phyloP scores from a whole-genome alignment of 2,888 invertebrate species.

The Eristalis pertinax region DNA sequence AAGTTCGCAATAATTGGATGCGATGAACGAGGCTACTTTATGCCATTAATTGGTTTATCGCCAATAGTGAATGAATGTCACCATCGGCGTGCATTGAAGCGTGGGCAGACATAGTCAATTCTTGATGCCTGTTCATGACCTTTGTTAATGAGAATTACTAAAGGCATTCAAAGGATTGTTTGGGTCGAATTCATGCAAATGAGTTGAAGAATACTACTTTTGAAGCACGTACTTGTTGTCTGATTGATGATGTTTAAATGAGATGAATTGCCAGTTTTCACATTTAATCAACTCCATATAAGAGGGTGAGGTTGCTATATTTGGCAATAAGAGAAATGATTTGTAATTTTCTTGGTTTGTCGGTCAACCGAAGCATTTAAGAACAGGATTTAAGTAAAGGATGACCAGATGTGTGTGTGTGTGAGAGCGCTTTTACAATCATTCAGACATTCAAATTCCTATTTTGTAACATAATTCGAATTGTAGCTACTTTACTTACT shows the following conservation, averaged over 20 bases:
- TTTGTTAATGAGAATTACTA: neutral
- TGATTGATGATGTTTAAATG: neutral
- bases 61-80: slow-evolving; percentile 1
- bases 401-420: too few species aligned
- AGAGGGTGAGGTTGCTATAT: too few species aligned
- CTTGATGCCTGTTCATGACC: neutral
- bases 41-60: slow-evolving; percentile 50
- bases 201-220: neutral
- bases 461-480: too few species aligned
- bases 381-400: too few species aligned
- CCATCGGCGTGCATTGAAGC: neutral
- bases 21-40: slow-evolving; percentile 40
- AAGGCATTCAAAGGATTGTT: neutral
- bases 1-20: slow-evolving; percentile 46
- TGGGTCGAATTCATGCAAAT: neutral
- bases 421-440: too few species aligned
- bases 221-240: neutral
- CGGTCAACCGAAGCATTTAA: too few species aligned
- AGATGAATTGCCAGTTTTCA: neutral
- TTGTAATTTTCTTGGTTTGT: too few species aligned
- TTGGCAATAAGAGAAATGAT: too few species aligned
- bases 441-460: too few species aligned
- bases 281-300: neutral
- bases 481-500: too few species aligned
- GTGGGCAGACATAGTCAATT: neutral